These are phyloP conservation scores for Potorous gilbertii DNA, from an alignment of 2,797 vertebrate species.

Conservation along the genomic window DNA sequence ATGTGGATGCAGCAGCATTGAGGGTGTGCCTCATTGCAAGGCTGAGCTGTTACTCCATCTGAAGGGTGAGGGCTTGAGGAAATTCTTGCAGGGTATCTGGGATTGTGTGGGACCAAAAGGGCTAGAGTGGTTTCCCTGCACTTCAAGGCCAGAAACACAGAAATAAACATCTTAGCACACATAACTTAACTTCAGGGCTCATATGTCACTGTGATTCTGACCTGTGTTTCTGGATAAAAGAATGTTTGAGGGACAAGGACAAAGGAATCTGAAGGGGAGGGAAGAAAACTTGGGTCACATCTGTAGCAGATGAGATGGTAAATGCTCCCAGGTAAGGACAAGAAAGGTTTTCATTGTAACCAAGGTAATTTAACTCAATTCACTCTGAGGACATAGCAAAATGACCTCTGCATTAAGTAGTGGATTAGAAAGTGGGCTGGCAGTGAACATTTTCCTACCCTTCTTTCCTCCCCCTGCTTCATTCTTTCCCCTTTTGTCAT, in stretches of 20 bases:
- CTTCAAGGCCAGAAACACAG: neutral
- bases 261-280: neutral
- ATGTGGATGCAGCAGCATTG: constrained; percentile 65
- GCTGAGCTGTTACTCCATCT: constrained; percentile 36
- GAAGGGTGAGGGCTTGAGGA: constrained; percentile 56
- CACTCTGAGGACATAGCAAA: neutral
- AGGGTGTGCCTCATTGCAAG: constrained; percentile 32
- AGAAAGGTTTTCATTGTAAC: constrained; percentile 1
- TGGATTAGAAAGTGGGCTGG: neutral
- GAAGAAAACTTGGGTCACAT: neutral
- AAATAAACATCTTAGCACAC: neutral
- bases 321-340: neutral
- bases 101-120: neutral
- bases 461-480: neutral
- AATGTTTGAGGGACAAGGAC: neutral
- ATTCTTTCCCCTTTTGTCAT: neutral
- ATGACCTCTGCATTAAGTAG: neutral
- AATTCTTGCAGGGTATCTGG: neutral
- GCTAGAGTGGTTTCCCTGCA: neutral
- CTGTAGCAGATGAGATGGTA: neutral
- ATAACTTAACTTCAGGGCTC: neutral
- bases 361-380: neutral
- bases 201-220: neutral
- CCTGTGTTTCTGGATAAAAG: neutral
- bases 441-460: neutral